phyloP scores from a whole-genome alignment of 2,797 vertebrate species.

The Clarias laeviceps region DNA sequence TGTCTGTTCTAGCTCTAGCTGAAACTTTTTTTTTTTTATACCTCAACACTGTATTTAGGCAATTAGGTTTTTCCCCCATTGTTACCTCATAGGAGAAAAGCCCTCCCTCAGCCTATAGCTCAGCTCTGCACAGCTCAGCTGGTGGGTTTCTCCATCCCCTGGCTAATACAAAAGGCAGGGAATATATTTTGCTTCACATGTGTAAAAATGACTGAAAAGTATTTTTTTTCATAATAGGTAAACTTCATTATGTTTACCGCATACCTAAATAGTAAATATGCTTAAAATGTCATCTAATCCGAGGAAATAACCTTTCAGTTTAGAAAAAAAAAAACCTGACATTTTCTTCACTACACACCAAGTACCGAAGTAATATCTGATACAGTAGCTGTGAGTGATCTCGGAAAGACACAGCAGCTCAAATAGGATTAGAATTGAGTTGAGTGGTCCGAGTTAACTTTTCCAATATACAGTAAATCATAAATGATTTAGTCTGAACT shows the following conservation, averaged over 20 bases:
- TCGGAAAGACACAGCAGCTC: neutral
- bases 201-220: too few species aligned
- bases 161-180: too few species aligned
- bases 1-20: too few species aligned
- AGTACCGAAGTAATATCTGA: neutral
- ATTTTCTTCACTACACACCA: neutral
- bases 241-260: neutral
- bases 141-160: too few species aligned
- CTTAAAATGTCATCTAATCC: neutral
- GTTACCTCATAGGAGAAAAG: too few species aligned
- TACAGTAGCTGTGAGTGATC: neutral
- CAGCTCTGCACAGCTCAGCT: too few species aligned
- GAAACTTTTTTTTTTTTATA: too few species aligned
- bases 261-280: neutral
- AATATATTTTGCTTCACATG: too few species aligned
- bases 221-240: too few species aligned
- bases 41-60: too few species aligned
- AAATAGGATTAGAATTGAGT: neutral
- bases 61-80: too few species aligned
- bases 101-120: too few species aligned
- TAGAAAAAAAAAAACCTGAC: neutral
- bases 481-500: slow-evolving; percentile 19
- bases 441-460: neutral
- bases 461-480: slow-evolving; percentile 20
- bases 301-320: neutral